Evolutionary conservation across 2,113 vertebrate genomes (phyloP).

Genomic region (Sceloporus undulatus): DNA sequence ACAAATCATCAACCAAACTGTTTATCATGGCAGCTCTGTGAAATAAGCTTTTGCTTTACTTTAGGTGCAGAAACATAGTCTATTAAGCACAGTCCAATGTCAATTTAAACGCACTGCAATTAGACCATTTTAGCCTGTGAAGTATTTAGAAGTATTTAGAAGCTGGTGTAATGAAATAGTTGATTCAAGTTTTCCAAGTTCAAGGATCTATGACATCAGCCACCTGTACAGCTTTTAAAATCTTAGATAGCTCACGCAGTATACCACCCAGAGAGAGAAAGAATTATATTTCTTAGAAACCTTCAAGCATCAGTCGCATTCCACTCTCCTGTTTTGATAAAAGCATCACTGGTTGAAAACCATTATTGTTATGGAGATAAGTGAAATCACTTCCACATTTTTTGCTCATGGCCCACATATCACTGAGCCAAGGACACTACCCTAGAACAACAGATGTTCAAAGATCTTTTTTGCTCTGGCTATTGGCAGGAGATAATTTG

Average conservation of each 20-base stretch:
- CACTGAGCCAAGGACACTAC: conserved; percentile 65
- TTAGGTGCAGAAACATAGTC: neutral
- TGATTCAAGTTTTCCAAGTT: conserved; percentile 10
- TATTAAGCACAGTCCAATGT: neutral
- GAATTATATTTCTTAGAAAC: neutral
- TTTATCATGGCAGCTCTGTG: conserved; percentile 12
- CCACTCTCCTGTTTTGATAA: neutral
- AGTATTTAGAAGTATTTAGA: neutral
- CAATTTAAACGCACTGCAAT: neutral
- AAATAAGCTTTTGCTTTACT: neutral
- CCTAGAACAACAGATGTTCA: conserved; percentile 69
- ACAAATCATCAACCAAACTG: neutral
- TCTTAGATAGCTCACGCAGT: neutral
- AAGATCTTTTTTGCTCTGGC: conserved; percentile 52
- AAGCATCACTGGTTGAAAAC: neutral
- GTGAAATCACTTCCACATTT: conserved; percentile 49
- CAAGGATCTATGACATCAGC: conserved; percentile 1
- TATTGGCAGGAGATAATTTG: conserved; percentile 56
- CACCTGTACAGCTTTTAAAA: neutral
- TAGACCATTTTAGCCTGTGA: neutral
- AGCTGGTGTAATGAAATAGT: neutral
- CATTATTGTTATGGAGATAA: conserved; percentile 7
- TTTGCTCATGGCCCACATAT: conserved; percentile 60
- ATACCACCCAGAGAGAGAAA: neutral
- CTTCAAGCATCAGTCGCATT: neutral